Base-by-base conservation (phyloP, 2,888 invertebrate species). In the Microctonus brassicae region DNA sequence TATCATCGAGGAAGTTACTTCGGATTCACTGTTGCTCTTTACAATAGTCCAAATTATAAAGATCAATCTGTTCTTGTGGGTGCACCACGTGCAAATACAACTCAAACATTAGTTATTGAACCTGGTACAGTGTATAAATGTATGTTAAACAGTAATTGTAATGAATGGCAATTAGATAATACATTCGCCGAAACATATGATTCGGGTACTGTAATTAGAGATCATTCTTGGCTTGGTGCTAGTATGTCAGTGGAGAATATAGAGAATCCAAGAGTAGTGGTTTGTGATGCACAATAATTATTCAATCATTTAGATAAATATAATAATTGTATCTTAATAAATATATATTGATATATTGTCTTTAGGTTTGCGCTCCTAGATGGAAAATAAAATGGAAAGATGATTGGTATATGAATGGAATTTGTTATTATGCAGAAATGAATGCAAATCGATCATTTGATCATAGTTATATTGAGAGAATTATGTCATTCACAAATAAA, bases 361-460 rank as follows among this genome's bases (percentile, higher is more conserved):
- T 70, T n/a, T 72, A 89, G 89, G 84, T 88, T 22, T 89, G 89
- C 71, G 88, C 83, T 1, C 88, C 88, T 52, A 82, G 87, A 34
- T 89, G 88, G 88, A 82, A 79, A 52, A 81, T 82, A 55, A 68
- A 76, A 57, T 60, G 75, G 11, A 58, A 55, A 22, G 62, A 47
- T 11, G 17, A 73, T 17, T 77, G 77, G 73, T 76, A 69, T 20
- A 81, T 84, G 77, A 79, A 80, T 60, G 86, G 86, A 2, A 83
- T 83, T 47, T 87, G 86, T 71, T 88, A 84, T 60, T 77, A 75
- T 70, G 74, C 75, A 13, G 2, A 20, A n/a, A 66, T 69, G 1
- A 66, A 29, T 9, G 34, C 52, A 36, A 10, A 58, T 0, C 7
- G 36, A 17, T 55, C 73, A 0, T 84, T 82, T 11, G 17, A 78